These are phyloP conservation scores for Anabacerthia variegaticeps DNA, from an alignment of 2,797 vertebrate genomes.

Conservation along the genomic window DNA sequence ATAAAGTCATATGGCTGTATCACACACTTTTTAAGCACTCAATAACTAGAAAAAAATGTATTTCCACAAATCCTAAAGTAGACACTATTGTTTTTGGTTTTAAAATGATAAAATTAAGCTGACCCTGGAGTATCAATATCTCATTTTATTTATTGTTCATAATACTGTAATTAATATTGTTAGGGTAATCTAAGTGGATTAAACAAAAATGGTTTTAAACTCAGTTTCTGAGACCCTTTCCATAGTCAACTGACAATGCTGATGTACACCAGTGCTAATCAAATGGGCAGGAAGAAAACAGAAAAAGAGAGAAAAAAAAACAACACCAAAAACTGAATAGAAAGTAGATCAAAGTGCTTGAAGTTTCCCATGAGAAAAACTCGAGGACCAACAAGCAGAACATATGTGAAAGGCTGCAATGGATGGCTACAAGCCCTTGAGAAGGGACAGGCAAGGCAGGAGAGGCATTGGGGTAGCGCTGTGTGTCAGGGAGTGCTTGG, in stretches of 20 bases:
- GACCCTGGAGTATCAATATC: background rate
- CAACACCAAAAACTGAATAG: background rate
- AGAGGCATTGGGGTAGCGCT: background rate
- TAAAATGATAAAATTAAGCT: background rate
- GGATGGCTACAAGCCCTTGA: background rate
- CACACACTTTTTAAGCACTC: background rate
- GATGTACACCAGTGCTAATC: background rate
- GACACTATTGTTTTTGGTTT: background rate
- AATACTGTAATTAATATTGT: background rate
- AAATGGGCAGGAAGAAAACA: background rate
- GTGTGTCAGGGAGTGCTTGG: background rate
- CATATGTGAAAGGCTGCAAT: background rate
- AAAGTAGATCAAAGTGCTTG: background rate
- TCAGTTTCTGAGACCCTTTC: background rate
- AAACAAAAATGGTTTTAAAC: background rate
- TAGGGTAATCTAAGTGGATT: background rate
- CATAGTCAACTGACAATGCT: background rate
- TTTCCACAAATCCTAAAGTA: background rate
- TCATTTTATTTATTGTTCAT: background rate
- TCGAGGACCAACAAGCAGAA: background rate
- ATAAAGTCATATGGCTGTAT: background rate
- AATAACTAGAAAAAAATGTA: background rate
- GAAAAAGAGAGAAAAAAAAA: fast-evolving
- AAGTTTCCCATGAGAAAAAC: background rate
- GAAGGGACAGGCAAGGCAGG: background rate